phyloP scores from a whole-genome alignment of 2,888 invertebrate species.

The Mylabris sibirica region DNA sequence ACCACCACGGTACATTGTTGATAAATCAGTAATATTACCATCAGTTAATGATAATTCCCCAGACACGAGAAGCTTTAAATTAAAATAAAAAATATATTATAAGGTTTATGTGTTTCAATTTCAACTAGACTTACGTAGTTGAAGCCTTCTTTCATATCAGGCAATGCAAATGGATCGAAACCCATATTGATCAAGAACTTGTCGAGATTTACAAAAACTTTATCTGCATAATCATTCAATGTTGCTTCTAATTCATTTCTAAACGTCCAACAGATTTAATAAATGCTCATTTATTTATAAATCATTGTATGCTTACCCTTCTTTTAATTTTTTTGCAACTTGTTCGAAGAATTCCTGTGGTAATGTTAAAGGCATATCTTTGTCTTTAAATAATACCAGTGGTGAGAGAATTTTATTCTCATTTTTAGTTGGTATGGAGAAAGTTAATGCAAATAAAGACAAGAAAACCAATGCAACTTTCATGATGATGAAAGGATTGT shows the following conservation, averaged over 20 bases:
- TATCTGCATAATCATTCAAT: conserved; percentile 60
- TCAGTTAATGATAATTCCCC: conserved; percentile 63
- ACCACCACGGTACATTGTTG: conserved; percentile 61
- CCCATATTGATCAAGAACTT: conserved; percentile 60
- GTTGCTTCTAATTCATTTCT: background rate
- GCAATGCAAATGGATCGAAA: conserved; percentile 64
- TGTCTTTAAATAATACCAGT: background rate
- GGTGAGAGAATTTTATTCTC: background rate
- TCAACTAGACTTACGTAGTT: conserved; percentile 53
- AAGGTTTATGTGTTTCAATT: conserved; percentile 60
- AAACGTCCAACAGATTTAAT: background rate
- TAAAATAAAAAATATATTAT: conserved; percentile 63
- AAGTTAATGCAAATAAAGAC: background rate
- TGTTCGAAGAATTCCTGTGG: background rate
- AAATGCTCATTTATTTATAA: background rate
- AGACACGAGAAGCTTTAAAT: conserved; percentile 36
- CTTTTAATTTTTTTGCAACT: background rate
- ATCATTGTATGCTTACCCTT: background rate
- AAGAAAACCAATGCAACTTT: conserved; percentile 20
- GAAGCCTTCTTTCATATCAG: conserved; percentile 51
- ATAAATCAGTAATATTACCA: conserved; percentile 63
- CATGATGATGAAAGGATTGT: conserved; percentile 36
- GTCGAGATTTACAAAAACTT: conserved; percentile 59
- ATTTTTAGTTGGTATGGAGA: background rate
- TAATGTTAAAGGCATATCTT: background rate